Conservation (phyloP, 2,888 invertebrate species). For the Archips xylosteana region DNA sequence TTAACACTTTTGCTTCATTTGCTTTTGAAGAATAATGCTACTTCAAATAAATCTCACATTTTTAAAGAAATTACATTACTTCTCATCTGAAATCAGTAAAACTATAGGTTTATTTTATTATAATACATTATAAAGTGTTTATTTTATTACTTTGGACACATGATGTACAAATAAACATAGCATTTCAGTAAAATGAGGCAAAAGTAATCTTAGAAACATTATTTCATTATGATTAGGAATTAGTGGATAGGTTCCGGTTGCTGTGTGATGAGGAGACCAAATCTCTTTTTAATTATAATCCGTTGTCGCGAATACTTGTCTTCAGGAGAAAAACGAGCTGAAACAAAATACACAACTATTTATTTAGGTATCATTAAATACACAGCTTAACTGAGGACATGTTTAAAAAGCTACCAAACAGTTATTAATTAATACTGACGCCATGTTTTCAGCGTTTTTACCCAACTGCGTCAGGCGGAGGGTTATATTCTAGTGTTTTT, state of each 20-base stretch:
- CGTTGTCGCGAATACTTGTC: slow-evolving; percentile 96
- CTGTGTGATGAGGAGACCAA: slow-evolving; percentile 94
- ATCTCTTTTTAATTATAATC: slow-evolving; percentile 95
- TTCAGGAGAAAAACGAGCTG: slow-evolving; percentile 97
- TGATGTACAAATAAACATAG: not conserved
- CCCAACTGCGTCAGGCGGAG: too few relatives aligned
- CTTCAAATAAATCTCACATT: not conserved
- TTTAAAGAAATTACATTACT: not conserved
- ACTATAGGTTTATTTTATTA: too few relatives aligned
- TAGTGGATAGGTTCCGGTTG: slow-evolving; percentile 89
- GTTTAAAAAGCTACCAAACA: too few relatives aligned
- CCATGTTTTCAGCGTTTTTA: too few relatives aligned
- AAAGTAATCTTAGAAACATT: not conserved
- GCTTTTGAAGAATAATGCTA: not conserved
- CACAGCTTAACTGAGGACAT: too few relatives aligned
- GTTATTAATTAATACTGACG: too few relatives aligned
- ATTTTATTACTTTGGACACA: too few relatives aligned
- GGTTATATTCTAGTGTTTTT: too few relatives aligned
- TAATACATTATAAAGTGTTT: not conserved
- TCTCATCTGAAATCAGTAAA: not conserved
- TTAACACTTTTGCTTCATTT: not conserved
- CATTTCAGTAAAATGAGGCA: not conserved
- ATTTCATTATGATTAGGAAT: not conserved
- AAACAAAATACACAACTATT: slow-evolving; percentile 56
- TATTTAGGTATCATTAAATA: not conserved